Base-by-base conservation (phyloP, 2,113 vertebrate genomes). In the Chlamydotis undulata region DNA sequence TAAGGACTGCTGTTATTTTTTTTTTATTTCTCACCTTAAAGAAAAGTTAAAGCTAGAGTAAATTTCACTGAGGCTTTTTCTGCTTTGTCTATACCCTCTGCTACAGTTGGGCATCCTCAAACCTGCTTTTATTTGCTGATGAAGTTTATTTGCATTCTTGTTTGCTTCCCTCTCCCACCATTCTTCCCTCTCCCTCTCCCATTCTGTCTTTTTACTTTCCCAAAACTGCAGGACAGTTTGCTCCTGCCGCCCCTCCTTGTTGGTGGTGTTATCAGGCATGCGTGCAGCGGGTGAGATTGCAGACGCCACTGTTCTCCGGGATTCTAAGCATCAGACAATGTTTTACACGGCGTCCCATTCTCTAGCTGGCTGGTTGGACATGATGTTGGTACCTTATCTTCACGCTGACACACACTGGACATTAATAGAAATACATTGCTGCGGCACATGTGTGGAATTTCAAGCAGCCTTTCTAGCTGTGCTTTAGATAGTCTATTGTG, bases 341-440 rank as follows among this genome's bases (percentile, higher is more conserved):
- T 98, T 98, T 98, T 98, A 99, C 98, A 98, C 86, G 56, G 96
- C 84, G 39, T 92, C 97, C 95, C 96, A 98, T 97, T 98, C 98
- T 98, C 97, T 97, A 95, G 94, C 93, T 96, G 96, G 84, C 97
- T 98, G 98, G 96, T 98, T 93, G 98, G 98, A 98, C 98, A 98
- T 67, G 98, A 98, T 98, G 98, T 98, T 98, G 92, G 96, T 96
- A 85, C 95, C 98, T 99, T 99, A 99, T 99, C 99, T 99, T 97
- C 95, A 90, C 87, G 97, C 98, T 97, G 98, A 98, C 99, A 99
- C 98, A 98, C 98, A 97, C 98, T 97, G 98, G 97, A 98, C 98
- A 98, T 98, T 99, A 99, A 99, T 99, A 98, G 98, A 98, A 98
- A 98, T 98, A 98, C 98, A 97, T 98, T 96, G 97, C 97, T 96